Conservation (phyloP, 2,113 vertebrate species). For the Numenius arquata region DNA sequence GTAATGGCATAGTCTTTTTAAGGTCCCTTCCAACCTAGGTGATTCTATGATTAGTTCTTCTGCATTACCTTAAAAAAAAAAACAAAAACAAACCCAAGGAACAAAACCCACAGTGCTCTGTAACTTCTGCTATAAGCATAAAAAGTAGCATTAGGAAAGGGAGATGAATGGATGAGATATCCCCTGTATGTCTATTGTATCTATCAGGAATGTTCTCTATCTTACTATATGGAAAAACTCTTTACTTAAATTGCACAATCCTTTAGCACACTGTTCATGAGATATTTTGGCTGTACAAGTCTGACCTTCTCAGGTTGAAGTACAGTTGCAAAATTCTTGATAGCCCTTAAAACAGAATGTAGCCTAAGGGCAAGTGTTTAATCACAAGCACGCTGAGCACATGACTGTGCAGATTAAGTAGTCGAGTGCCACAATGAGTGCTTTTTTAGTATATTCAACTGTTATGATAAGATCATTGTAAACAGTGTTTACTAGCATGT, state of each 20-base stretch:
- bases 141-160: not conserved
- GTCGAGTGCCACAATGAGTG: not conserved
- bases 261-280: not conserved
- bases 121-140: not conserved
- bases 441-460: not conserved
- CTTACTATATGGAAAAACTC: not conserved
- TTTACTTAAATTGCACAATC: not conserved
- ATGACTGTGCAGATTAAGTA: not conserved
- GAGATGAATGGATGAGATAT: not conserved
- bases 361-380: not conserved
- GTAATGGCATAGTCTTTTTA: too few relatives aligned
- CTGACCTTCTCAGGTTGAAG: not conserved
- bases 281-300: not conserved
- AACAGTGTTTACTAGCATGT: not conserved
- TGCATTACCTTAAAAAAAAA: not conserved
- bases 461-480: not conserved
- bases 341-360: slow-evolving; percentile 4
- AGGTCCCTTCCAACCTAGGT: too few relatives aligned
- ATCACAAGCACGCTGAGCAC: not conserved
- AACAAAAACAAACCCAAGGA: too few relatives aligned
- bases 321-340: not conserved
- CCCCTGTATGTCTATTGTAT: accelerated
- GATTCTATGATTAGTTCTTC: not conserved
- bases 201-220: not conserved
- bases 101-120: not conserved